Conservation (phyloP, 2,888 invertebrate genomes). For the Sarcophaga carnaria region DNA sequence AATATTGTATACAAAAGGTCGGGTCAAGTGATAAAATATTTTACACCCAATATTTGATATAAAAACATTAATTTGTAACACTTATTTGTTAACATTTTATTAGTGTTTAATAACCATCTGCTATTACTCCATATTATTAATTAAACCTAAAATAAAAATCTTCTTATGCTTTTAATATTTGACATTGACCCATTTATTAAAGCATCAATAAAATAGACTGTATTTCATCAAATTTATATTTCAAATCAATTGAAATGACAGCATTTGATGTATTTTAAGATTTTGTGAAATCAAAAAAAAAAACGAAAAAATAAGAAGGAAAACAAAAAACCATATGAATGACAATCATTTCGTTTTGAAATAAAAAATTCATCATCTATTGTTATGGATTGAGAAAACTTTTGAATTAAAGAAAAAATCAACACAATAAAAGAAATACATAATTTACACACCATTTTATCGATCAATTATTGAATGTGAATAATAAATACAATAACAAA, state of each 20-base stretch:
- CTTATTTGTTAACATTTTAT: too few relatives aligned
- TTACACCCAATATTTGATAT: too few relatives aligned
- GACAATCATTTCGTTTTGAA: neutral
- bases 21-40: too few relatives aligned
- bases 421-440: neutral
- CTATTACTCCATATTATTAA: too few relatives aligned
- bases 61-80: too few relatives aligned
- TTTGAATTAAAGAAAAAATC: neutral
- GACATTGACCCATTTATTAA: constrained; percentile 38
- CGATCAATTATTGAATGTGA: neutral
- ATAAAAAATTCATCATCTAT: constrained; percentile 10
- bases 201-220: neutral
- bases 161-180: neutral
- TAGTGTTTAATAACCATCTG: too few relatives aligned
- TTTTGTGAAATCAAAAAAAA: neutral
- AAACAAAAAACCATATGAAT: neutral
- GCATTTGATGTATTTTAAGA: neutral
- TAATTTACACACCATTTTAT: neutral
- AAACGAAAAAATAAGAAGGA: neutral
- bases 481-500: constrained; percentile 8
- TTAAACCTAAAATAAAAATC: neutral
- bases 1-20: too few relatives aligned
- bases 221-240: constrained; percentile 5
- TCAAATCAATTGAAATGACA: constrained; percentile 22
- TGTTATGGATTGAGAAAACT: constrained; percentile 1